Base-by-base conservation (phyloP, 2,113 vertebrate genomes). In the Ceyx melanurus region DNA sequence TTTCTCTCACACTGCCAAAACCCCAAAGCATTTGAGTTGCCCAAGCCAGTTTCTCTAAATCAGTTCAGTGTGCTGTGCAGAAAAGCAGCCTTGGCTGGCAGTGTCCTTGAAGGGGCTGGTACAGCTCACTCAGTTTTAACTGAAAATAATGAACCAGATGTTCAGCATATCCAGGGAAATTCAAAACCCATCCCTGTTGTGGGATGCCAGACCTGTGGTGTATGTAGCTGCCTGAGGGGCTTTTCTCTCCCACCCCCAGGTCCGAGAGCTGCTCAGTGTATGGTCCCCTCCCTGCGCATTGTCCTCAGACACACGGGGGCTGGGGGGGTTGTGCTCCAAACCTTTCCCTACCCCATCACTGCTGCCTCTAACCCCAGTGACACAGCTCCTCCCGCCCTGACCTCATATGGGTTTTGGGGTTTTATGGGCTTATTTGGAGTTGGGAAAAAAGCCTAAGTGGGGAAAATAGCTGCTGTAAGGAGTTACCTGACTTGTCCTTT, bases 401-500 rank as follows among this genome's bases (percentile, higher is more conserved):
- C 78, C 91, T 82, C n/a, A 2, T 53, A 48, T 10, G 42, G 45
- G 43, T 0, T 46, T 76, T 60, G 40, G 48, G 2, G 37, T 37
- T 48, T 78, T 21, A 8, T 33, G 9, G 18, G 12, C 67, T 67
- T 20, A 11, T 70, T 23, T 42, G 76, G 46, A 67, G 26, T n/a
- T 71, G 65, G n/a, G 26, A 40, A 58, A 29, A 64, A 60, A 43
- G 58, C 45, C 1, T 15, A 61, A 91, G 85, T 2, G 17, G 58
- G 79, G 79, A 82, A 92, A 91, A 35, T 3, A 61, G 72, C 82
- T 88, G 58, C 82, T 85, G 58, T n/a, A 62, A 85, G 46, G 14
- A 70, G 76, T 90, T 96, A 92, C 82, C 92, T 95, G 96, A 67
- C 61, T 82, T 68, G 93, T 95, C 84, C 91, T 92, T 62, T 76